Evolutionary conservation across 1,140 invertebrate species (phyloP).

Genomic region (Papilio helenus): DNA sequence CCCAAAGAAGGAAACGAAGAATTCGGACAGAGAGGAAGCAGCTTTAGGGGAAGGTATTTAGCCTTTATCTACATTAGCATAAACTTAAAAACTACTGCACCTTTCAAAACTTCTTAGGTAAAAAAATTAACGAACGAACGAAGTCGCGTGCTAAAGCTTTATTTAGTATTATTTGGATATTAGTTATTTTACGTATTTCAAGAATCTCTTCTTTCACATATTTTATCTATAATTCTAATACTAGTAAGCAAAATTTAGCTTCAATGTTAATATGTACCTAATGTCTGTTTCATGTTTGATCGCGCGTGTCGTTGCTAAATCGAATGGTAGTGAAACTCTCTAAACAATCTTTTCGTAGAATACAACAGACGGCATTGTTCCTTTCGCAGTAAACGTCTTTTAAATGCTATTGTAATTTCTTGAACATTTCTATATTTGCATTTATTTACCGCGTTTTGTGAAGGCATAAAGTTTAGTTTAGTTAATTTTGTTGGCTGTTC

Average conservation of each 20-base stretch:
- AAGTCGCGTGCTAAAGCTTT: too few relatives aligned
- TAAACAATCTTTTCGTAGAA: constrained; percentile 23
- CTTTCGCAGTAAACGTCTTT: not conserved
- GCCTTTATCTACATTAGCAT: not conserved
- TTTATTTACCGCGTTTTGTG: not conserved
- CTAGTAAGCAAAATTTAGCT: too few relatives aligned
- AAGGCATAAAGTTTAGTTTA: too few relatives aligned
- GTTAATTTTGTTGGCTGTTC: too few relatives aligned
- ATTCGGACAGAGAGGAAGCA: constrained; percentile 65
- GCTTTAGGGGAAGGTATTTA: constrained; percentile 64
- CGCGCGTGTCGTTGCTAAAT: constrained; percentile 17
- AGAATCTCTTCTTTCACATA: too few relatives aligned
- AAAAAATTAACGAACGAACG: too few relatives aligned
- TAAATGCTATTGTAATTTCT: not conserved
- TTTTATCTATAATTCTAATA: too few relatives aligned
- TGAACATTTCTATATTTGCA: not conserved
- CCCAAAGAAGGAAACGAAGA: constrained; percentile 63
- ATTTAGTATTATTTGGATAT: too few relatives aligned
- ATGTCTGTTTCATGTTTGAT: not conserved
- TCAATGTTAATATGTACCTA: too few relatives aligned
- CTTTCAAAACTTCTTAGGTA: too few relatives aligned
- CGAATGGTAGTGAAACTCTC: constrained; percentile 12
- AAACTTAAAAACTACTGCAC: not conserved
- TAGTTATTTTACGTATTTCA: too few relatives aligned
- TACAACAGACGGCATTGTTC: constrained; percentile 9